Conservation (phyloP, 2,888 invertebrate species). For the Acanthoscelides obtectus region DNA sequence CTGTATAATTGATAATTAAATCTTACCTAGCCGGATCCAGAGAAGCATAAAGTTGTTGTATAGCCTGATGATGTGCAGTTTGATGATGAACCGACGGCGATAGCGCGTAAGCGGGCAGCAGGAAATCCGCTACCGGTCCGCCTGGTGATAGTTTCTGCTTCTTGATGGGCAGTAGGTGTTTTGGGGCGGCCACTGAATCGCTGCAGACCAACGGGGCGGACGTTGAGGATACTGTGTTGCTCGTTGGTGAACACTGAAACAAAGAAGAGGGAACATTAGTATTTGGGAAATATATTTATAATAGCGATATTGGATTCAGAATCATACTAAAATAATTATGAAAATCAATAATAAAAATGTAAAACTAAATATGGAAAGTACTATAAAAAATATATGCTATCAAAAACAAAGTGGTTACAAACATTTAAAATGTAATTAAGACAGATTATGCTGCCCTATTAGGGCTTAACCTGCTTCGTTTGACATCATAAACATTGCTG, state of each 20-base stretch:
- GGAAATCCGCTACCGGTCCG: slow-evolving; percentile 49
- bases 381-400: no score
- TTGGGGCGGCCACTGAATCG: neutral
- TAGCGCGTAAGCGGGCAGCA: slow-evolving; percentile 13
- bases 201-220: neutral
- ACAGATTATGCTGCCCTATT: no score
- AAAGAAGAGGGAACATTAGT: neutral
- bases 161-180: slow-evolving; percentile 61
- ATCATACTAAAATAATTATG: neutral
- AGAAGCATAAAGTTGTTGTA: slow-evolving; percentile 39
- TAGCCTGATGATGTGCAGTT: slow-evolving; percentile 8
- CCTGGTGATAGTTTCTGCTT: slow-evolving; percentile 51
- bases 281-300: neutral
- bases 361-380: no score
- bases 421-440: no score
- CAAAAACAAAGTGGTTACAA: no score
- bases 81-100: slow-evolving; percentile 10
- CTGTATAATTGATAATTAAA: slow-evolving; percentile 8
- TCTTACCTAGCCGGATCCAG: slow-evolving; percentile 37
- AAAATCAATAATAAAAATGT: no score
- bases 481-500: no score
- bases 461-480: no score
- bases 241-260: neutral
- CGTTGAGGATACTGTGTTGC: neutral
- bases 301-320: no score